phyloP scores from a whole-genome alignment of 2,113 vertebrate genomes.

The Oxyura jamaicensis region DNA sequence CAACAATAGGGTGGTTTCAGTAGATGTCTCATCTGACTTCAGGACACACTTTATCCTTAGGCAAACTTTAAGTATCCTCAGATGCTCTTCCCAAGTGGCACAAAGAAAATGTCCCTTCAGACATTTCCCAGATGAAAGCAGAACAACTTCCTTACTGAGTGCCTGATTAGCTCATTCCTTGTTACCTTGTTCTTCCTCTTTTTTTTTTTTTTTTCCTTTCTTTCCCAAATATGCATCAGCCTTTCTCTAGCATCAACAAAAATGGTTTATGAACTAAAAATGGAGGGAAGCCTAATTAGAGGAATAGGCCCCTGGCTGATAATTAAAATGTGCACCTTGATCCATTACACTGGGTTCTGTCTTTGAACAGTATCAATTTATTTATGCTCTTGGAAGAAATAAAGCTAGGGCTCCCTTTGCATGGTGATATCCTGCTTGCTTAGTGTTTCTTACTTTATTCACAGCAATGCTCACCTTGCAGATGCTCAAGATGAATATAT shows the following conservation, averaged over 20 bases:
- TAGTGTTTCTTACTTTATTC: background rate
- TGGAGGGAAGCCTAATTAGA: background rate
- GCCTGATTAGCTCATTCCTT: background rate
- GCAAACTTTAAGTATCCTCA: background rate
- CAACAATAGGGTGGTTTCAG: background rate
- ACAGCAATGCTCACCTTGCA: background rate
- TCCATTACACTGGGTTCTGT: background rate
- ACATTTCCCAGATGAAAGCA: background rate
- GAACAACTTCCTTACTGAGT: background rate
- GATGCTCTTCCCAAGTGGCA: background rate
- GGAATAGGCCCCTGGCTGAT: background rate
- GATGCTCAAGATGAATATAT: background rate
- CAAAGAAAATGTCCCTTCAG: background rate
- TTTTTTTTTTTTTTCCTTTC: rapidly evolving
- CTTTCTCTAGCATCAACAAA: background rate
- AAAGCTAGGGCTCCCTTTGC: background rate
- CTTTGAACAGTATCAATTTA: background rate
- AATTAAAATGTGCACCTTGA: background rate
- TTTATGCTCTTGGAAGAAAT: background rate
- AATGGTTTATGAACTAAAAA: background rate
- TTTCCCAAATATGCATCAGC: background rate
- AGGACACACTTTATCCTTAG: background rate
- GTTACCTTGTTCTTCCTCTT: too few species aligned
- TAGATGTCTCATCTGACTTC: background rate
- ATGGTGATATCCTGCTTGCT: background rate